Base-by-base conservation (phyloP, 2,888 invertebrate species). In the Orchesellides sinensis region DNA sequence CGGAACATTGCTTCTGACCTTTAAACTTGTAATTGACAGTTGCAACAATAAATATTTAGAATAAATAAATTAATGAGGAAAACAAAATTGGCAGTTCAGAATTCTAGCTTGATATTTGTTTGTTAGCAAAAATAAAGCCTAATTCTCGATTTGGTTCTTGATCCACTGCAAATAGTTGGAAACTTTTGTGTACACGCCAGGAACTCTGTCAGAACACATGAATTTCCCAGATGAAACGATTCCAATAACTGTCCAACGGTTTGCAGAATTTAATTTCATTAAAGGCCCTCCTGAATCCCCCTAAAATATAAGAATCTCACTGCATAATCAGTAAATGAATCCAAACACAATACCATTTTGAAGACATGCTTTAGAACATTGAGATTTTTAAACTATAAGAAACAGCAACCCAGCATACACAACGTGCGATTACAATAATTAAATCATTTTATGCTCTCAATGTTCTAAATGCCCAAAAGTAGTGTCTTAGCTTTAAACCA, bases 231-330 rank as follows among this genome's bases (percentile, higher is more conserved):
- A 29, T 0, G 80, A 80, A 1, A 83, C 85, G n/a, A 85, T 80
- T 1, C 85, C 85, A 40, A 85, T 77, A 1, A 63, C 83, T 17
- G 68, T 73, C 80, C 83, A 83, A 0, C 63, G 40, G 17, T 81
- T 73, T 25, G 78, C 61, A 14, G 35, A 23, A 25, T 73, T 25
- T 19, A 25, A 17, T 0, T 74, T 21, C 85, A 85, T 85, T 3
- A 86, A 35, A 0, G 85, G 84, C 2, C 84, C 83, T 4, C 85
- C 85, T 6, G 66, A 70, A 45, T 87, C 85, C 0, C 87, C 85
- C 83, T 82, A 35, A 12, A 56, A 83, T 35, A 68, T 40, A 29
- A 32, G 74, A 47, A 19, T 12, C 56, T 63, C 56, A 29, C 5
- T 47, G 59, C 56, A 77, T 49, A 68, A 78, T 68, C 56, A 56